Evolutionary conservation across 2,888 invertebrate species (phyloP), one percentile per base, ranked within the genome.

Genomic region (Halocaridina rubra): DNA sequence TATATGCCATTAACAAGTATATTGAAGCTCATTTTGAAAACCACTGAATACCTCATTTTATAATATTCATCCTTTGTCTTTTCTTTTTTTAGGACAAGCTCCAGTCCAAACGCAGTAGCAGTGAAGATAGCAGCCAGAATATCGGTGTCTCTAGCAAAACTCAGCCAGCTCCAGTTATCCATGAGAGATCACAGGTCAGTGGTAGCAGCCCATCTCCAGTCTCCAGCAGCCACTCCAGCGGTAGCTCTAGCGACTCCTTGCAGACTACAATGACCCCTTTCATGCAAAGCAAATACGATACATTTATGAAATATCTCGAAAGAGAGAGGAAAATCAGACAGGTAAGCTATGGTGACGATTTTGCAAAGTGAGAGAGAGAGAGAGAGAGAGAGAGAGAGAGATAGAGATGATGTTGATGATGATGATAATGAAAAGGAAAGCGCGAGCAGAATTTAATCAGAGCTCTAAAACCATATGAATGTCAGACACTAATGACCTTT

Each of bases 241-340:
- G 33, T n/a, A 82, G 82, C 78, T 53, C 39, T 22, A 19, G 32
- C 30, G 7, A 22, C 24, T 13, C 72, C 72, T 19, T 71, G 1
- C 46, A 33, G 24, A 39, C 85, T 30, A 75, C 85, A 19, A 80
- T 80, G 86, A 57, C 82, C 8, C 81, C 87, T 1, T 74, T 67
- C 39, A 33, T 88, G 61, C 69, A 74, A 30, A 69, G 39, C 57
- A 79, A 75, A 8, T 86, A 88, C 61, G 87, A 88, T 29, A 80
- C 87, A 22, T 77, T 88, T 59, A 80, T 76, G 74, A 75, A 80
- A 19, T 88, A 85, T 74, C 77, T 88, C 16, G 87, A 88, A 29
- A 79, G 77, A 16, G 87, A 88, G 33, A 74, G 87, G 33, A 69
- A 84, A 71, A 61, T 81, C 16, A 69, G 87, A 72, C 78, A 80